phyloP scores from a whole-genome alignment of 2,113 vertebrate species.

The Dromiciops gliroides region DNA sequence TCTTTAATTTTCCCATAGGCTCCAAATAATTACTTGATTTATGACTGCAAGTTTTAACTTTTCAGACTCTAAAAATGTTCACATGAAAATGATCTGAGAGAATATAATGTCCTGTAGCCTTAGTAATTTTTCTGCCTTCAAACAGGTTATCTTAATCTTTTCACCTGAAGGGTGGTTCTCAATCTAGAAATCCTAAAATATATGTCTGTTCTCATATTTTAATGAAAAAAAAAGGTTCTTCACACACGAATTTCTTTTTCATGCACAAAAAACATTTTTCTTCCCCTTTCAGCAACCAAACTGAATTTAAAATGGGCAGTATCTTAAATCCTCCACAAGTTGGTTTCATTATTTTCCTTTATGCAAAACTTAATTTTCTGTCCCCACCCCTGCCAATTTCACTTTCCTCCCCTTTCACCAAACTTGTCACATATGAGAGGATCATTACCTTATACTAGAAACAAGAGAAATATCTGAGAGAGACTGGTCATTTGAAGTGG shows the following conservation, averaged over 20 bases:
- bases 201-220: neutral
- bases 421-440: neutral
- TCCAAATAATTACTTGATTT: neutral
- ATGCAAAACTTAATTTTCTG: neutral
- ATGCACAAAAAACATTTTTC: neutral
- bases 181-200: neutral
- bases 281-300: neutral
- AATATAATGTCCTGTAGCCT: neutral
- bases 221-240: neutral
- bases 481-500: neutral
- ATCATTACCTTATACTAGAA: neutral
- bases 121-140: neutral
- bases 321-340: neutral
- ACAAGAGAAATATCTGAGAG: neutral
- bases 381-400: neutral
- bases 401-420: neutral
- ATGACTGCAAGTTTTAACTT: neutral
- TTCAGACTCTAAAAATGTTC: neutral
- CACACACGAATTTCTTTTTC: neutral
- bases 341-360: neutral
- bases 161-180: neutral
- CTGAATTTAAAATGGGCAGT: neutral
- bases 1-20: neutral
- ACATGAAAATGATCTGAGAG: neutral
- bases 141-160: neutral